Conservation (phyloP, 2,888 invertebrate species). For the Myathropa florea region DNA sequence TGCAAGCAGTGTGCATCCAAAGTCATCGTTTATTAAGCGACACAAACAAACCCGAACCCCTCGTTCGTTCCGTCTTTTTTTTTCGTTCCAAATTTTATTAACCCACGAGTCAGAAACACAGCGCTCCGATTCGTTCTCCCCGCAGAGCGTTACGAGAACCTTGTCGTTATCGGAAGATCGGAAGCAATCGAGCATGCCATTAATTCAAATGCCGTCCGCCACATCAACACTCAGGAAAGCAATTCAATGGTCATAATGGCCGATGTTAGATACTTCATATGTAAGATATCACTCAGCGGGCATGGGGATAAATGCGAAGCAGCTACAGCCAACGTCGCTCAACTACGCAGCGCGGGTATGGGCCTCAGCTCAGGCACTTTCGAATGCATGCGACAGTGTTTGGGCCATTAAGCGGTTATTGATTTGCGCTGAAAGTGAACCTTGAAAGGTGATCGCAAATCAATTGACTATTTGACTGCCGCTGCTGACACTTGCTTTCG, state of each 20-base stretch:
- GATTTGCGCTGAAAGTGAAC: conserved; percentile 49
- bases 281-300: background rate
- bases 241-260: conserved; percentile 36
- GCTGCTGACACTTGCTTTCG: background rate
- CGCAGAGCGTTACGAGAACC: background rate
- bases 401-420: conserved; percentile 61
- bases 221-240: conserved; percentile 17
- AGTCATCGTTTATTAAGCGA: too few species aligned
- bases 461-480: conserved; percentile 38
- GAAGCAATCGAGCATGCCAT: background rate
- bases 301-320: conserved; percentile 21
- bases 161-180: background rate
- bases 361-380: conserved; percentile 20
- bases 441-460: conserved; percentile 58
- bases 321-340: background rate
- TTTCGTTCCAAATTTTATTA: too few species aligned
- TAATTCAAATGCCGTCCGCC: conserved; percentile 7
- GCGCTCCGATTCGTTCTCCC: background rate
- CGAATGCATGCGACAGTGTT: conserved; percentile 41
- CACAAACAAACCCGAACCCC: too few species aligned
- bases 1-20: too few species aligned
- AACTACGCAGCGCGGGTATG: background rate
- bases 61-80: too few species aligned
- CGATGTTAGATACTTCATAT: conserved; percentile 33
- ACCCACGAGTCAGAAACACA: too few species aligned